Conservation (phyloP, 2,797 vertebrate species). For the Lacerta viridis region DNA sequence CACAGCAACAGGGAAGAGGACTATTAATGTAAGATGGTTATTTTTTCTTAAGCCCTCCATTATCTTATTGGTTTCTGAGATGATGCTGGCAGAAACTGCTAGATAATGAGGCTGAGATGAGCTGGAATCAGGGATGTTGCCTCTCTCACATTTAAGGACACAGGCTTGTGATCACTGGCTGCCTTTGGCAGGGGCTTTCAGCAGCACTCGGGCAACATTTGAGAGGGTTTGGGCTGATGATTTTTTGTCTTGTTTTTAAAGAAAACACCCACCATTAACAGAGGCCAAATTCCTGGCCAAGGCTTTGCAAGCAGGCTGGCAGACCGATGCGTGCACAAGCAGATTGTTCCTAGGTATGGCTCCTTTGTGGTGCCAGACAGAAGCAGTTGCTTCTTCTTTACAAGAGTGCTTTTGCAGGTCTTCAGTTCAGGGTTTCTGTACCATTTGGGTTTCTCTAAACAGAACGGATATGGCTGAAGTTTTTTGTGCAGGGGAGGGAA, state of each 20-base stretch:
- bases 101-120: slow-evolving; percentile 5
- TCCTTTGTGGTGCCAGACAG: neutral
- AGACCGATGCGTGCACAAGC: neutral
- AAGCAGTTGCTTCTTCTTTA: neutral
- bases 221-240: too few relatives aligned
- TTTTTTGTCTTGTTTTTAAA: neutral
- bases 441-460: neutral
- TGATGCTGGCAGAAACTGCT: too few relatives aligned
- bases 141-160: neutral
- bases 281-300: neutral
- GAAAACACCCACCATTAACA: neutral
- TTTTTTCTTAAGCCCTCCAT: neutral
- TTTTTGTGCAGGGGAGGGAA: neutral
- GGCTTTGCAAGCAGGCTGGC: neutral
- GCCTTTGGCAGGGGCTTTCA: neutral
- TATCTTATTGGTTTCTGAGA: neutral
- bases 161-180: neutral
- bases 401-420: neutral
- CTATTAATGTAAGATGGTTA: neutral
- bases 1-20: neutral
- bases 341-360: neutral
- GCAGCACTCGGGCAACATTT: neutral
- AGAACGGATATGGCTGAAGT: neutral
- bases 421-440: too few relatives aligned
- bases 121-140: neutral